Conservation (phyloP, 2,888 invertebrate genomes). For the Thymelicus sylvestris region DNA sequence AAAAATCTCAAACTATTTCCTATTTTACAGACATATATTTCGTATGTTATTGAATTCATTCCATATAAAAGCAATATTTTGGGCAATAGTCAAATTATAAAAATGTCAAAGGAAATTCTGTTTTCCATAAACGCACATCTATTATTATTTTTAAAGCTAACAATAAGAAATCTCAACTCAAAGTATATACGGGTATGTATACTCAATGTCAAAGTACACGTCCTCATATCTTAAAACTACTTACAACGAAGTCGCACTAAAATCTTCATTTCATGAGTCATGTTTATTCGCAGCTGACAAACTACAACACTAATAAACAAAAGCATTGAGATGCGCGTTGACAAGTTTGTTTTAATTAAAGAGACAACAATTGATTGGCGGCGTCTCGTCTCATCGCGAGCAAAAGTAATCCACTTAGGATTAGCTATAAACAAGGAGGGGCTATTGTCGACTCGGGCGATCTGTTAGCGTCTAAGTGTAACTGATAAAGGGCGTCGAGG, state of each 20-base stretch:
- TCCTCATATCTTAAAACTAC: not conserved
- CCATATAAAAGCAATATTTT: too few species aligned
- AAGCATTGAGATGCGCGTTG: conserved; percentile 13
- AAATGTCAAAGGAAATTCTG: too few species aligned
- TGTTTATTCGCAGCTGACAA: conserved; percentile 12
- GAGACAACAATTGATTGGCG: conserved; percentile 42
- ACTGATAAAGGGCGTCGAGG: conserved; percentile 61
- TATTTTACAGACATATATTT: too few species aligned
- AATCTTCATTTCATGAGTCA: not conserved
- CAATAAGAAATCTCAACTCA: too few species aligned
- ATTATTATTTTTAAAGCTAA: too few species aligned
- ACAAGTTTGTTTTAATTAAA: conserved; percentile 43
- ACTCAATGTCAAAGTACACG: too few species aligned
- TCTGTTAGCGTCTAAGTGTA: conserved; percentile 76
- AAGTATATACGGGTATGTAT: too few species aligned
- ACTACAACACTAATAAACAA: conserved; percentile 11
- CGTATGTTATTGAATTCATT: too few species aligned
- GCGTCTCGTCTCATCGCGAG: conserved; percentile 54
- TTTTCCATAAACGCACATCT: too few species aligned
- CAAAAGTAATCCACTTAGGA: conserved; percentile 79
- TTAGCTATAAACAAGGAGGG: conserved; percentile 77
- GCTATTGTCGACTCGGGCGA: conserved; percentile 76
- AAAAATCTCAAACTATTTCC: too few species aligned
- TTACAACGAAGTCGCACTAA: not conserved
- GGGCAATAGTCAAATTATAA: too few species aligned